Conservation (phyloP, 1,140 invertebrate genomes). For the Tetragnatha versicolor region DNA sequence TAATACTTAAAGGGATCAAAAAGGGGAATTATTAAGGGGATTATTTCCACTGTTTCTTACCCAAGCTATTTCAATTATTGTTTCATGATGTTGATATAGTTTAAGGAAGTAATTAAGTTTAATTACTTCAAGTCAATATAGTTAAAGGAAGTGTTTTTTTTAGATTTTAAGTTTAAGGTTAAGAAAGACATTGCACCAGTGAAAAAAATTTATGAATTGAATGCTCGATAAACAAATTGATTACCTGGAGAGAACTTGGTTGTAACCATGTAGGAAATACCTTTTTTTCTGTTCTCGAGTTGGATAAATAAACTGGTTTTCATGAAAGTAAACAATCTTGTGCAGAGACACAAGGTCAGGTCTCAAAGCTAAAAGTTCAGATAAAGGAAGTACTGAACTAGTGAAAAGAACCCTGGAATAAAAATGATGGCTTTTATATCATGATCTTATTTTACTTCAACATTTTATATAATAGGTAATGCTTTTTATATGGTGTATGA, state of each 20-base stretch:
- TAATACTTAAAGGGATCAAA: no score
- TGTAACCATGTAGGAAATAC: conserved; percentile 81
- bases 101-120: no score
- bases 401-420: conserved; percentile 70
- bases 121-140: no score
- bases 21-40: no score
- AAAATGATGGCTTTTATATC: background rate
- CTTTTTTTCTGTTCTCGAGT: conserved; percentile 72
- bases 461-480: background rate
- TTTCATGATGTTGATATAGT: no score
- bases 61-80: no score
- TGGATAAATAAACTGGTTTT: conserved; percentile 80
- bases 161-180: no score
- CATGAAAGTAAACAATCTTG: conserved; percentile 81
- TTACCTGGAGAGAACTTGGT: conserved; percentile 77
- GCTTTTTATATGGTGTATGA: background rate
- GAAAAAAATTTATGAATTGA: background rate
- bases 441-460: background rate
- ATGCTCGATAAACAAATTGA: conserved; percentile 9
- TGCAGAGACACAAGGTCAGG: conserved; percentile 70
- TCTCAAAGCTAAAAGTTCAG: conserved; percentile 74
- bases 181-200: no score
- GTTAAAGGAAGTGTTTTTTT: no score
- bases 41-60: no score
- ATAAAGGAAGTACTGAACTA: conserved; percentile 77